phyloP scores from a whole-genome alignment of 2,113 vertebrate species.

The Tauraco erythrolophus region DNA sequence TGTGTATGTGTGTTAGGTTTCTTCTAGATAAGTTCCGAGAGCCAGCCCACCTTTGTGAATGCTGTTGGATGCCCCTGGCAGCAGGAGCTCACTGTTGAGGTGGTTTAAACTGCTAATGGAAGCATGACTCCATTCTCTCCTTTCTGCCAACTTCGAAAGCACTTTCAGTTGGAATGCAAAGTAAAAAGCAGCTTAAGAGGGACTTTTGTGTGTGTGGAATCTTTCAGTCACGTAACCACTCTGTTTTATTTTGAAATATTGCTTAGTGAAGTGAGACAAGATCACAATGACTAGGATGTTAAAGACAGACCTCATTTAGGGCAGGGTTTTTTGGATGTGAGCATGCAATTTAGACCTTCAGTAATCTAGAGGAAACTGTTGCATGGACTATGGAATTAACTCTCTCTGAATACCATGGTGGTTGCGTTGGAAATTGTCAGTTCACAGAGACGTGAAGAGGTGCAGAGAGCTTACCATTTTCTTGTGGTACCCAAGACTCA shows the following conservation, averaged over 20 bases:
- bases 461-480: background rate
- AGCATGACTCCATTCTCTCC: fast-evolving
- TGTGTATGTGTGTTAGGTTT: background rate
- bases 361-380: background rate
- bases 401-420: background rate
- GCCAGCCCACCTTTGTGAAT: background rate
- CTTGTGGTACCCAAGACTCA: background rate
- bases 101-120: background rate
- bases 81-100: background rate
- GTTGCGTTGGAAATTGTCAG: background rate
- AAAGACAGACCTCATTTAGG: background rate
- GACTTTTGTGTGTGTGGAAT: background rate
- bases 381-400: background rate
- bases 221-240: background rate
- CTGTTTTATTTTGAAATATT: background rate
- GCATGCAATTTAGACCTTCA: background rate
- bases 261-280: background rate
- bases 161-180: background rate
- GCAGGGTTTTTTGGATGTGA: background rate
- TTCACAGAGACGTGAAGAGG: background rate
- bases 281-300: background rate
- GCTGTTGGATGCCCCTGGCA: background rate
- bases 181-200: background rate
- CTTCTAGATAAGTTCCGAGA: background rate
- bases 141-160: background rate